phyloP scores from a whole-genome alignment of 2,113 vertebrate species.

The Upupa epops region DNA sequence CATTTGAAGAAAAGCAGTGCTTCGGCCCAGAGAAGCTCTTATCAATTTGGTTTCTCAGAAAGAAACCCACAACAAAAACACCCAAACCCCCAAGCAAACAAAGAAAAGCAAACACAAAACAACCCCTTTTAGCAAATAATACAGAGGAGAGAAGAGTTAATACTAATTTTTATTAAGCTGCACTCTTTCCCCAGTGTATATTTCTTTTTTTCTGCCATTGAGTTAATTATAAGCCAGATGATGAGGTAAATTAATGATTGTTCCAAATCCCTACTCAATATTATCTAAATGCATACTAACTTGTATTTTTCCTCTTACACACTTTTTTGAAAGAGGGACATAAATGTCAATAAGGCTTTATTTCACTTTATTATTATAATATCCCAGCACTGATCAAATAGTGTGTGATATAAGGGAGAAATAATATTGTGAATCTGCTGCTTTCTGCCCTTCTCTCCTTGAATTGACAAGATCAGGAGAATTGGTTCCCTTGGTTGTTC shows the following conservation, averaged over 20 bases:
- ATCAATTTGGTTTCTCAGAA: not conserved
- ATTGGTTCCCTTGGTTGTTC: not conserved
- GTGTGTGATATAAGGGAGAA: not conserved
- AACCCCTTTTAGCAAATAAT: not conserved
- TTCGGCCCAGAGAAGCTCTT: not conserved
- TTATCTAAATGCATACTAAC: not conserved
- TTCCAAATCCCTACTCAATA: not conserved
- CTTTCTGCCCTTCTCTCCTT: not conserved
- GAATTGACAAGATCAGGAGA: not conserved
- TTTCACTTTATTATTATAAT: not conserved
- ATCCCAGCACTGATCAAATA: not conserved
- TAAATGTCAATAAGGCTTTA: not conserved
- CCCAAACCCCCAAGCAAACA: too few relatives aligned
- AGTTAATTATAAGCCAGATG: not conserved
- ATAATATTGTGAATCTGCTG: not conserved
- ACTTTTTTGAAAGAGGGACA: not conserved
- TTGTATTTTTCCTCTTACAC: not conserved
- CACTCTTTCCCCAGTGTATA: not conserved
- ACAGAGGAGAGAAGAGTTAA: not conserved
- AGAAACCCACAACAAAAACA: not conserved
- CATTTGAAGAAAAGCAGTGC: not conserved
- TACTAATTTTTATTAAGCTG: not conserved
- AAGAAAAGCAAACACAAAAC: not conserved
- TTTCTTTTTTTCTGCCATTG: not conserved
- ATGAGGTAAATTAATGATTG: not conserved